Base-by-base conservation (phyloP, 2,888 invertebrate genomes). In the Cotesia congregata region DNA sequence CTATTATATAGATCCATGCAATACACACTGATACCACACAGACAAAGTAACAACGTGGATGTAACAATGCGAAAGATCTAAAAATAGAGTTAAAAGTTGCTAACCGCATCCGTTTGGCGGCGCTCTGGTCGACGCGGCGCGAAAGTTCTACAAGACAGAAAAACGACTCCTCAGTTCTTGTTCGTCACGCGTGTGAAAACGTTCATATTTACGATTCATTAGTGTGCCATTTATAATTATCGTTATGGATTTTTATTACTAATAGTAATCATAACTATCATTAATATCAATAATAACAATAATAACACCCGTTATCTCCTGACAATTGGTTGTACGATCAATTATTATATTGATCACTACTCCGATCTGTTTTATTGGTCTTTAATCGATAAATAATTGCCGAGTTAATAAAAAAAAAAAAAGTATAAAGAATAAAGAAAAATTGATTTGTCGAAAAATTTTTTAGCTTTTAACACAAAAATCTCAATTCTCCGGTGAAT, bases 61-160 rank as follows among this genome's bases (percentile, higher is more conserved):
- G 80, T 80, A 81, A 82, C 81, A 81, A 81, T 81, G 80, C 81
- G 75, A 76, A 65, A 20, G 40, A 76, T 81, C 80, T 81, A 81
- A 81, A 80, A 81, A 82, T 80, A 81, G 80, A 79, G 68, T 78
- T 76, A 76, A 72, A 64, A 67, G 77, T 78, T 78, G 59, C 69
- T 64, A 12, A 12, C 67, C 38, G 73, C 72, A 39, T 59, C 78
- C 81, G 77, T 67, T 40, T 65, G 62, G 78, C 50, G 81, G 80
- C 82, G 81, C 80, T 76, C 69, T 70, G 41, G 67, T 75, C 79
- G 77, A 15, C 15, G 40, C 61, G 67, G 74, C 78, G 78, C 76
- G 67, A 78, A 75, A 75, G 79, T 75, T 76, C 76, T 41, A 20
- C 71, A 38, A 61, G 65, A 61, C 67, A 79, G 68, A 73, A 74